A percentile compares a stretch with the other conserved stretches of the same genome.
phyloP scores from a whole-genome alignment of 2,888 invertebrate species.

The Chrysolina oricalcia region DNA sequence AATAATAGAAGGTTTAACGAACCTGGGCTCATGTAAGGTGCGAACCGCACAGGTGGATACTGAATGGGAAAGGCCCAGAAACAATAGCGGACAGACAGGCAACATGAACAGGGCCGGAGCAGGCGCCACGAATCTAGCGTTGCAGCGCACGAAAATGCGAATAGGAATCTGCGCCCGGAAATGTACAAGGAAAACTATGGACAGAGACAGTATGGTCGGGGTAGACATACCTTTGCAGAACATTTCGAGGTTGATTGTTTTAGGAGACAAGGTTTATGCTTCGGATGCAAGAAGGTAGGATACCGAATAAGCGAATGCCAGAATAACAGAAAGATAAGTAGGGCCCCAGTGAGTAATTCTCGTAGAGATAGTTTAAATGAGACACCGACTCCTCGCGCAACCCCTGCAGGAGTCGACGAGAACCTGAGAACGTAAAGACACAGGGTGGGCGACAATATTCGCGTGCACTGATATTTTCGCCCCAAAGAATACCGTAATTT shows the following conservation, averaged over 20 bases:
- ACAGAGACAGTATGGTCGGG: not conserved
- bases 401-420: not conserved
- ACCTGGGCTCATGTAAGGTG: not conserved
- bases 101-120: too few species aligned
- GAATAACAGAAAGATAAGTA: too few species aligned
- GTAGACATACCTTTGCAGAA: not conserved
- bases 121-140: too few species aligned
- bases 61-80: not conserved
- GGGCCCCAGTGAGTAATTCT: not conserved
- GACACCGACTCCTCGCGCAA: not conserved
- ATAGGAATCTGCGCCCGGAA: too few species aligned
- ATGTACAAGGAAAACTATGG: not conserved
- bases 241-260: not conserved
- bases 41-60: not conserved
- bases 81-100: too few species aligned
- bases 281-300: not conserved
- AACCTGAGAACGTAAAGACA: not conserved
- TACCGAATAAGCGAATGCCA: not conserved
- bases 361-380: not conserved
- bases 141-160: too few species aligned
- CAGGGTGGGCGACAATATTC: not conserved
- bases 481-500: not conserved
- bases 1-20: not conserved
- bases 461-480: not conserved
- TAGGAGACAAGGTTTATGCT: slow-evolving; percentile 2